These are phyloP conservation scores for Idaea biselata DNA, from an alignment of 2,888 invertebrate genomes.

Conservation along the genomic window DNA sequence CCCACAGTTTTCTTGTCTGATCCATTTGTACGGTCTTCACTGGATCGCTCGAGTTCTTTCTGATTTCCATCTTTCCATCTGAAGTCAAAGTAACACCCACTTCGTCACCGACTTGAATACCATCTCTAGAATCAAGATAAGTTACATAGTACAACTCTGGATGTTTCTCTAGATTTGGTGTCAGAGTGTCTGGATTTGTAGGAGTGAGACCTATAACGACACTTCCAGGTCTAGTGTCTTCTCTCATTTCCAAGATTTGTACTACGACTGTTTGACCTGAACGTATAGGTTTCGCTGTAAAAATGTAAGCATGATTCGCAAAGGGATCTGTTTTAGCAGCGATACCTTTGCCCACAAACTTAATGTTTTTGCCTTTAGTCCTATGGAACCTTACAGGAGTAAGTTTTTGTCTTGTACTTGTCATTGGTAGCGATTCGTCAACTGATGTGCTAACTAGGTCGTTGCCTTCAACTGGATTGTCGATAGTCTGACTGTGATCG, in stretches of 20 bases:
- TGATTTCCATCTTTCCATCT: not conserved
- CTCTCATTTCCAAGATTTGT: too few relatives aligned
- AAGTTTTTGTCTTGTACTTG: not conserved
- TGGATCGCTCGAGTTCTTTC: not conserved
- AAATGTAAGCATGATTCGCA: not conserved
- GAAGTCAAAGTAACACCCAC: not conserved
- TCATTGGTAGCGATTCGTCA: not conserved
- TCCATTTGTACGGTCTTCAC: not conserved
- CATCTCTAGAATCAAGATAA: too few relatives aligned
- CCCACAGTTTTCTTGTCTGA: not conserved
- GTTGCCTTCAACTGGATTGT: too few relatives aligned
- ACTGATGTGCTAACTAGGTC: not conserved
- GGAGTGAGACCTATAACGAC: too few relatives aligned
- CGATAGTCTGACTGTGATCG: too few relatives aligned
- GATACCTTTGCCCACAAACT: not conserved
- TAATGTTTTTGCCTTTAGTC: not conserved
- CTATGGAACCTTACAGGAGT: not conserved
- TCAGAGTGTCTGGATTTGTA: too few relatives aligned
- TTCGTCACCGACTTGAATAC: not conserved
- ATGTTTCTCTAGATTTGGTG: too few relatives aligned
- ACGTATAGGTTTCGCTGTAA: not conserved
- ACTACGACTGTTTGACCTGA: not conserved
- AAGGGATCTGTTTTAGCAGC: not conserved
- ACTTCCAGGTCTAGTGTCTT: too few relatives aligned
- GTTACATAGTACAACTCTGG: too few relatives aligned